These are phyloP conservation scores for Sceliomorpha sp. DNA, from an alignment of 2,888 invertebrate species.

Conservation along the genomic window DNA sequence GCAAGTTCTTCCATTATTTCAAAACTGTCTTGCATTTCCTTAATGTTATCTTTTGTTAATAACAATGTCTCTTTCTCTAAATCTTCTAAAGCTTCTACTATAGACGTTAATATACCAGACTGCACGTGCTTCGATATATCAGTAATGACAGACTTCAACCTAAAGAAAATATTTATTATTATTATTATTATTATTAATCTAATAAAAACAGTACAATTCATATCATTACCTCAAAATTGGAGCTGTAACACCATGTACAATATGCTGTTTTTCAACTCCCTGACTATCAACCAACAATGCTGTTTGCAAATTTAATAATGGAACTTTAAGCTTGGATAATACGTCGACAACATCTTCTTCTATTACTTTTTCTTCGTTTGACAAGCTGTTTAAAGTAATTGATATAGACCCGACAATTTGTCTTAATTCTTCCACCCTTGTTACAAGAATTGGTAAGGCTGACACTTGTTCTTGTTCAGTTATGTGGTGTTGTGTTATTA, in stretches of 20 bases:
- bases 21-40: not conserved
- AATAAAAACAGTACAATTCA: slow-evolving; percentile 5
- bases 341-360: slow-evolving; percentile 62
- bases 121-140: slow-evolving; percentile 57
- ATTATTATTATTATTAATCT: no score
- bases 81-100: slow-evolving; percentile 15
- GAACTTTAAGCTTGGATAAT: slow-evolving; percentile 63
- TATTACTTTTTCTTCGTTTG: slow-evolving; percentile 40
- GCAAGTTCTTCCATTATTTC: not conserved
- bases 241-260: slow-evolving; percentile 64
- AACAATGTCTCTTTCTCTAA: slow-evolving; percentile 3
- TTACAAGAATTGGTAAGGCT: slow-evolving; percentile 52
- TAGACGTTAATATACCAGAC: slow-evolving; percentile 50
- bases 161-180: slow-evolving; percentile 26
- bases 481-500: slow-evolving; percentile 64
- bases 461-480: slow-evolving; percentile 22
- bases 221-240: slow-evolving; percentile 65
- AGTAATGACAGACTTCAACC: slow-evolving; percentile 60
- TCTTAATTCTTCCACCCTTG: slow-evolving; percentile 65
- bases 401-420: slow-evolving; percentile 66
- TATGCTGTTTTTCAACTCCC: slow-evolving; percentile 60
- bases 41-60: not conserved
- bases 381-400: slow-evolving; percentile 64
- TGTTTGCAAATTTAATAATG: slow-evolving; percentile 67
- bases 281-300: slow-evolving; percentile 65